Conservation (phyloP, 2,113 vertebrate species). For the Colaptes auratus region DNA sequence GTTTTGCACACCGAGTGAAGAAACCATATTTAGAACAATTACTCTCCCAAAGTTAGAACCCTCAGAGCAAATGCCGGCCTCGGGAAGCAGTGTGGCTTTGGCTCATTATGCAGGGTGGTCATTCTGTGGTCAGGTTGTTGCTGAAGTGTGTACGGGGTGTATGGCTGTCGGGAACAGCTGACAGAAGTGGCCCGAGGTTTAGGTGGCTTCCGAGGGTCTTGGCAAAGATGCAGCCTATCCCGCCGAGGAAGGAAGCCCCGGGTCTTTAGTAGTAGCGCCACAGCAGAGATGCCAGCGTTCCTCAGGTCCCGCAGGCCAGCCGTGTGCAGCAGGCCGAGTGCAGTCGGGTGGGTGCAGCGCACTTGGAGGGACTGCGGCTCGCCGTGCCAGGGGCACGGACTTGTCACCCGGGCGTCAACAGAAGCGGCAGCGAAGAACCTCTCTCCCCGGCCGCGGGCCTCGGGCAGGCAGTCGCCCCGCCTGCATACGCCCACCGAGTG, state of each 20-base stretch:
- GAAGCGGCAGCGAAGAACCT: not conserved
- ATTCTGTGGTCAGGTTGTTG: rapidly evolving
- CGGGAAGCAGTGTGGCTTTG: rapidly evolving
- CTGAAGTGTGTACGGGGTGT: too few relatives aligned
- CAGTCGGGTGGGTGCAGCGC: not conserved
- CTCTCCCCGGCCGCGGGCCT: too few relatives aligned
- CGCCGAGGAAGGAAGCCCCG: not conserved
- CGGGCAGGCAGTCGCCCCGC: too few relatives aligned
- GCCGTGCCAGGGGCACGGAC: not conserved
- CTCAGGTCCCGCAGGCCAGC: too few relatives aligned
- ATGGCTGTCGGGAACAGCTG: not conserved
- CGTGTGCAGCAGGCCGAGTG: not conserved
- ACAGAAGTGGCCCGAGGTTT: not conserved
- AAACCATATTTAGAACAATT: too few relatives aligned
- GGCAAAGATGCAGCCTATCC: not conserved
- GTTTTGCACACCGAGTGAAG: too few relatives aligned
- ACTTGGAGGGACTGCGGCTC: not conserved
- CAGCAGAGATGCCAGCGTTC: too few relatives aligned
- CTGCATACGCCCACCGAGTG: not conserved
- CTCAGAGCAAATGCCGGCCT: not conserved
- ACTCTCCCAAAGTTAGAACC: not conserved
- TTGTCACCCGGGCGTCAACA: not conserved
- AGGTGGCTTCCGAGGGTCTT: too few relatives aligned
- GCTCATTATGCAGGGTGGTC: rapidly evolving
- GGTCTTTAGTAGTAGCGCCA: too few relatives aligned